Evolutionary conservation across 2,113 vertebrate genomes (phyloP), one percentile per base, ranked within the genome.

Genomic region (Galemys pyrenaicus): DNA sequence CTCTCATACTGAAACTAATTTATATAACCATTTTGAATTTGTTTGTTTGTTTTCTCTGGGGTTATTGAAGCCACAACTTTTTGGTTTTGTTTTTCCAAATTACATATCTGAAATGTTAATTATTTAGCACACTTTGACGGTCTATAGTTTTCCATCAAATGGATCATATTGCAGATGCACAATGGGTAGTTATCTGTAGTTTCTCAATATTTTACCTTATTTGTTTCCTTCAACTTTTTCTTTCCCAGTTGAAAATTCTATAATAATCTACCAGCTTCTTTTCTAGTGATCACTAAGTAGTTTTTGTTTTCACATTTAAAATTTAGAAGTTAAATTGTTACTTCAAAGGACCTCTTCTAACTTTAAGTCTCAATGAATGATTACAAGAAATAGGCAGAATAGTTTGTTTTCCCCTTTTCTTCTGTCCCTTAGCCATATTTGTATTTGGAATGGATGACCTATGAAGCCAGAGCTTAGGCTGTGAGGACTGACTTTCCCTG

Each of bases 21-120:
- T 87, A 37, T 32, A 16, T 30, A 30, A 16, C 17, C 20, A 7
- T 37, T 68, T 91, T 73, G 9, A 41, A 41, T 39, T 37, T 20
- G 17, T 44, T 71, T 20, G 17, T 44, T 71, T 71, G 20, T 82
- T 87, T 82, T 58, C 58, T 51, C 32, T 24, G 35, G 82, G 32
- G 13, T 62, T 79, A 68, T 35, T 41, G 28, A 51, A 95, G n/a
- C 3, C 44, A 71, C 2, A 15, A 39, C 87, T 67, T 89, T 70
- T 92, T 19, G 37, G 35, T 46, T 81, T 4, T 35, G 58, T 22
- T 46, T 68, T 78, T 37, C 51, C 0, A 8, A 74, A 32, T 46
- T 88, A 49, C 49, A 24, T 46, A 28, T 82, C 93, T 58, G 56
- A 82, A 80, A 89, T 75, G 22, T 79, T 92, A 82, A 68, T 94